Conservation (phyloP, 2,888 invertebrate species). For the Nomada flava region DNA sequence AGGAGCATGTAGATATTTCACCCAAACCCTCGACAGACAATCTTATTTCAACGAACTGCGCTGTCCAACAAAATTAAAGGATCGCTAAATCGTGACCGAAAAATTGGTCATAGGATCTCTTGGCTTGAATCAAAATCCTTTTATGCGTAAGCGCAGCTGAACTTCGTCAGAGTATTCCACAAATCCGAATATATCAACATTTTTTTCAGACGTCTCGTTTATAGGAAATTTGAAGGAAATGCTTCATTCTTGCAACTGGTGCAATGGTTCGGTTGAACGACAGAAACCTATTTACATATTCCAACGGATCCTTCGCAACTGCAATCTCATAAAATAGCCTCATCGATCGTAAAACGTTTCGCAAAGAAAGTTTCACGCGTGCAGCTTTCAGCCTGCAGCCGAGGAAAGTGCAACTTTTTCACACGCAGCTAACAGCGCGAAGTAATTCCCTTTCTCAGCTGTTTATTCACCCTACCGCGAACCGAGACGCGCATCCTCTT, state of each 20-base stretch:
- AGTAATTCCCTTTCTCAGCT: slow-evolving; percentile 43
- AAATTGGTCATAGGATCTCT: slow-evolving; percentile 22
- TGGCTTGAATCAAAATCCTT: slow-evolving; percentile 31
- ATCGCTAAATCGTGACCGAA: too few species aligned
- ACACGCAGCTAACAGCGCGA: slow-evolving; percentile 30
- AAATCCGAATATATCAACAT: slow-evolving; percentile 29
- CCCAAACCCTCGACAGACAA: not conserved
- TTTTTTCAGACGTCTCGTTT: too few species aligned
- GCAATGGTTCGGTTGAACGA: too few species aligned
- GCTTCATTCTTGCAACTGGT: too few species aligned
- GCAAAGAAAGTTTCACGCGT: slow-evolving; percentile 32
- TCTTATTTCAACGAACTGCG: not conserved
- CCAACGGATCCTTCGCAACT: slow-evolving; percentile 19
- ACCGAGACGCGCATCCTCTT: slow-evolving; percentile 43
- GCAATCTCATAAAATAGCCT: slow-evolving; percentile 36
- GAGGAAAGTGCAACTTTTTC: slow-evolving; percentile 37
- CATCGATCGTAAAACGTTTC: slow-evolving; percentile 34
- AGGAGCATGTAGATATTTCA: not conserved
- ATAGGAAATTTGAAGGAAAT: too few species aligned
- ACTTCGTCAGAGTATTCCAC: slow-evolving; percentile 43
- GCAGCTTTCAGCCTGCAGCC: not conserved
- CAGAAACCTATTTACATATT: too few species aligned
- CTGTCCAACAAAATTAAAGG: too few species aligned
- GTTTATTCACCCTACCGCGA: slow-evolving; percentile 48
- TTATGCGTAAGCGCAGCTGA: slow-evolving; percentile 33